A percentile compares a stretch with the other conserved stretches of the same genome.
Evolutionary conservation across 1,140 invertebrate species (phyloP).

Genomic region (Panonychus citri): DNA sequence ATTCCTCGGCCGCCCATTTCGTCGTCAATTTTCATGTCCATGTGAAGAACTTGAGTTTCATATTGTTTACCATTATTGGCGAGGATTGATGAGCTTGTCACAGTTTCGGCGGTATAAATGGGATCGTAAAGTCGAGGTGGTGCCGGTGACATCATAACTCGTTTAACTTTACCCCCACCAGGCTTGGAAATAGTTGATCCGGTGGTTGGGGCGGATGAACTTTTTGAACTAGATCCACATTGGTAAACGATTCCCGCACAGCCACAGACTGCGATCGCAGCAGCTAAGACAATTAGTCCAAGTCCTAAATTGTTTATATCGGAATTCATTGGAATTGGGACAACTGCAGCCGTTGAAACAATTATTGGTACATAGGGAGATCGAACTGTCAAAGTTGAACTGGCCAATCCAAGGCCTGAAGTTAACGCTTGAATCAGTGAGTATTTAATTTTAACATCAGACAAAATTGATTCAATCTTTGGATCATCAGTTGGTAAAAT

Average conservation of each 20-base stretch:
- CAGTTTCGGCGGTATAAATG: conserved; percentile 45
- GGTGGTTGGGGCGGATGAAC: neutral
- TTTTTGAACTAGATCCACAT: conserved; percentile 30
- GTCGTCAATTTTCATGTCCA: conserved; percentile 37
- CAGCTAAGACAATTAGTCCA: conserved; percentile 58
- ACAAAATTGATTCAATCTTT: conserved; percentile 18
- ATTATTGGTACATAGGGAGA: conserved; percentile 25
- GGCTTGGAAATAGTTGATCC: neutral
- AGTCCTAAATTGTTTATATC: conserved; percentile 32
- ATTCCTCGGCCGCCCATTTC: conserved; percentile 6
- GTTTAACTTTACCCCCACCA: neutral
- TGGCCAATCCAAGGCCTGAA: conserved; percentile 25
- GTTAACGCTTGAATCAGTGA: conserved; percentile 34
- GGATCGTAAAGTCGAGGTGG: conserved; percentile 42
- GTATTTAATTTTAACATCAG: conserved; percentile 29
- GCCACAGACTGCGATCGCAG: conserved; percentile 58
- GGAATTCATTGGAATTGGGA: conserved; percentile 3
- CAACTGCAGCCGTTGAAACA: conserved; percentile 3
- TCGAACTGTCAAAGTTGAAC: conserved; percentile 36
- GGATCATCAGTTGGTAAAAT: conserved; percentile 45
- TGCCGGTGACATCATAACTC: conserved; percentile 33
- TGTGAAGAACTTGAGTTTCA: conserved; percentile 62
- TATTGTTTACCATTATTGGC: conserved; percentile 36
- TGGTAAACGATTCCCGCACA: conserved; percentile 68
- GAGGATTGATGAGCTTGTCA: conserved; percentile 18